Evolutionary conservation across 2,113 vertebrate genomes (phyloP).

Genomic region (Lampris megalopsis): DNA sequence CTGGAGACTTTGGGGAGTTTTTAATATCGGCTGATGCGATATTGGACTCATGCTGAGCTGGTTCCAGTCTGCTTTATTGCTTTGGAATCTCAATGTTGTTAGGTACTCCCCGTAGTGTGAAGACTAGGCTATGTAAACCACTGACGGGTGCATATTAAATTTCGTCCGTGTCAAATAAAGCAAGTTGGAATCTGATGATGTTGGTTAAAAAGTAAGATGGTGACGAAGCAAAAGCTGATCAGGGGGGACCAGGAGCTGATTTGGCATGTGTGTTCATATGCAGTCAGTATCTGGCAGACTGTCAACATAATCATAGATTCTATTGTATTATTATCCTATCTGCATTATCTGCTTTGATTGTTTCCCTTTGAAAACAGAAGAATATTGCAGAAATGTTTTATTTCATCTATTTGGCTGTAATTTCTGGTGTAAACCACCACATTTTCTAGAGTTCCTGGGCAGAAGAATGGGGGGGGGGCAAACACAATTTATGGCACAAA

Average conservation of each 20-base stretch:
- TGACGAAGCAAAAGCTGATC: too few relatives aligned
- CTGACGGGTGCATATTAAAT: conserved; percentile 36
- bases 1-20: conserved; percentile 30
- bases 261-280: too few relatives aligned
- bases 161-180: conserved; percentile 16
- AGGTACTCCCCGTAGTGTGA: conserved; percentile 22
- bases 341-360: too few relatives aligned
- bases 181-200: neutral
- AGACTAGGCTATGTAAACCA: conserved; percentile 14
- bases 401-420: too few relatives aligned
- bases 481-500: conserved; percentile 28
- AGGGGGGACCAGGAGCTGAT: too few relatives aligned
- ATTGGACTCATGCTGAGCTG: conserved; percentile 69
- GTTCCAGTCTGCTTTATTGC: conserved; percentile 68
- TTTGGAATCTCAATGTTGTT: conserved; percentile 25
- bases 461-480: conserved; percentile 50
- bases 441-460: conserved; percentile 43
- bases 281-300: neutral
- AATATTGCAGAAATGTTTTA: too few relatives aligned
- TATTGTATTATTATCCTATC: too few relatives aligned
- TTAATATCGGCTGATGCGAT: conserved; percentile 11
- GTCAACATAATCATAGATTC: neutral
- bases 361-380: too few relatives aligned
- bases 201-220: neutral
- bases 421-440: too few relatives aligned